phyloP scores from a whole-genome alignment of 2,113 vertebrate genomes.

The Morone chrysops region DNA sequence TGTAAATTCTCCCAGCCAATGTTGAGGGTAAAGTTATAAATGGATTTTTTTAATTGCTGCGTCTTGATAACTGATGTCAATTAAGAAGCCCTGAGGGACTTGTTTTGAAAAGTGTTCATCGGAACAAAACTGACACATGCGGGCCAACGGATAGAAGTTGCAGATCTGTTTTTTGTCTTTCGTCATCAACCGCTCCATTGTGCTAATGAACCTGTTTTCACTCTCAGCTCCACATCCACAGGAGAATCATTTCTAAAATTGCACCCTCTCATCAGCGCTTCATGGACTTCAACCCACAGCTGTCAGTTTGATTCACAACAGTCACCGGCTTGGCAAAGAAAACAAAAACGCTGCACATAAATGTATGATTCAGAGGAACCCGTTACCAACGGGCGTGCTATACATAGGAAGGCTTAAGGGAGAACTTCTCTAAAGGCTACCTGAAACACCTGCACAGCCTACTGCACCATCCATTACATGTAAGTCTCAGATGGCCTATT shows the following conservation, averaged over 20 bases:
- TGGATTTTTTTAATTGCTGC: constrained; percentile 61
- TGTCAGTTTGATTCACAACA: constrained; percentile 66
- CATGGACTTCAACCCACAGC: constrained; percentile 37
- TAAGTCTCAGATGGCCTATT: constrained; percentile 72
- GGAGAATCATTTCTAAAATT: constrained; percentile 47
- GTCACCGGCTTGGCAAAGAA: constrained; percentile 18
- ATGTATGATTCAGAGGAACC: constrained; percentile 37
- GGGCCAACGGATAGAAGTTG: constrained; percentile 12
- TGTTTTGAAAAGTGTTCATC: constrained; percentile 45
- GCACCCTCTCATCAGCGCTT: constrained; percentile 38
- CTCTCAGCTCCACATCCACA: constrained; percentile 10
- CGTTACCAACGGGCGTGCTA: constrained; percentile 13
- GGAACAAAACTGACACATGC: constrained; percentile 18
- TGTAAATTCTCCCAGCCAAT: not conserved
- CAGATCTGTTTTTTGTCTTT: constrained; percentile 24
- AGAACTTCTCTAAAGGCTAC: constrained; percentile 52
- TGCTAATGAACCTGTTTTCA: constrained; percentile 68
- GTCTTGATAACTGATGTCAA: constrained; percentile 53
- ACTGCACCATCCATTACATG: constrained; percentile 64
- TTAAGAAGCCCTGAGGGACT: constrained; percentile 43
- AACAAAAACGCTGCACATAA: constrained; percentile 32
- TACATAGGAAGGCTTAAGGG: constrained; percentile 52
- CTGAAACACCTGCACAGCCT: constrained; percentile 71
- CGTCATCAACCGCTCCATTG: constrained; percentile 16
- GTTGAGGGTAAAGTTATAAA: constrained; percentile 37